Base-by-base conservation (phyloP, 1,140 invertebrate species). In the Drosophila fuyamai region DNA sequence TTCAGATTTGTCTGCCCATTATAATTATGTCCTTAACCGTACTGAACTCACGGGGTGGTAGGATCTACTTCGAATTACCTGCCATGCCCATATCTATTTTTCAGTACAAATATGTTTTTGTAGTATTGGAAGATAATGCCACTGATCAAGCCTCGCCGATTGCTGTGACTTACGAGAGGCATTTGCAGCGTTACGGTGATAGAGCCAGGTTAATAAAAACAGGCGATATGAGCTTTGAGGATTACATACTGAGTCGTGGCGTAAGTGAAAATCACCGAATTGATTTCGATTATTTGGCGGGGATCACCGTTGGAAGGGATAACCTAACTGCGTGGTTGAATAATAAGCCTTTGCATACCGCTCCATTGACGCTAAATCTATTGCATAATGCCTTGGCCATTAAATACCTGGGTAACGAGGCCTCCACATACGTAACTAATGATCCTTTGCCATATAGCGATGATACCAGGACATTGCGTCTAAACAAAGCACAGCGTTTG, bases 301-400 rank as follows among this genome's bases (percentile, higher is more conserved):
- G 73, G 0, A 93, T 93, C 0, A 93, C 93, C 4, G 90, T 94
- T 48, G 67, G 75, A 0, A 71, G 79, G 0, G 60, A 80, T 4
- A 90, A 86, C 6, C 92, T 94, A 1, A 94, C 92, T 0, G 93
- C 93, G 7, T 95, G 94, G 94, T 94, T 95, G 71, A 95, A 95
- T 46, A 95, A 95, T 76, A 94, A 95, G 59, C 94, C 96, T 0
- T 95, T 94, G 84, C 96, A 97, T 83, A 94, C 95, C 36, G 94
- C 95, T 4, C 95, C 95, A 0, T 93, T 96, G 12, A 93, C 95
- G 0, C 91, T 96, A 4, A 94, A 94, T 43, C 79, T 94, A n/a
- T 89, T 95, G 5, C 94, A 95, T 56, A 95, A 95, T 80, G 94
- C 95, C 0, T 89, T 96, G 41, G 89, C 96, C 1, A 10, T 85